phyloP scores from a whole-genome alignment of 2,113 vertebrate genomes.

The Anoura caudifer region DNA sequence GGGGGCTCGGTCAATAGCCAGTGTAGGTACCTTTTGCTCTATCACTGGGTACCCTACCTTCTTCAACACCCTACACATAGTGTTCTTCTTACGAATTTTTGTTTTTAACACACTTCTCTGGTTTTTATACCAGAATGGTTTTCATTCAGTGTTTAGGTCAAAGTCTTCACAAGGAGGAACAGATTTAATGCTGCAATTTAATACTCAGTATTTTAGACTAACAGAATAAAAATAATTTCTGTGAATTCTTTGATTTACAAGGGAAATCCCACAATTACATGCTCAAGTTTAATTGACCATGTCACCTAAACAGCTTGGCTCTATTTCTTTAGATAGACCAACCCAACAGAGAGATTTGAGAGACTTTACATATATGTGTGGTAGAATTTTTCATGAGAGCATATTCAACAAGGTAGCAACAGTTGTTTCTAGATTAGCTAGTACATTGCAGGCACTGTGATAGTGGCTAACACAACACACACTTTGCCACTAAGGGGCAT shows the following conservation, averaged over 20 bases:
- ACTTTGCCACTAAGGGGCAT: background rate
- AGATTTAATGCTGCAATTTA: slow-evolving; percentile 3
- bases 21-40: background rate
- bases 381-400: background rate
- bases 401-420: background rate
- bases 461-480: background rate
- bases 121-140: background rate
- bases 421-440: background rate
- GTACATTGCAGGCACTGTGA: background rate
- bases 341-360: background rate
- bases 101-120: background rate
- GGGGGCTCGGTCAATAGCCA: background rate
- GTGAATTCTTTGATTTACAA: slow-evolving; percentile 15
- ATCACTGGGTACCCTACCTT: background rate
- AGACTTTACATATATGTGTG: background rate
- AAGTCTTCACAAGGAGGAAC: background rate
- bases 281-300: background rate
- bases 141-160: background rate
- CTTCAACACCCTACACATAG: background rate
- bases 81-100: background rate
- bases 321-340: background rate
- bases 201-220: slow-evolving; percentile 4
- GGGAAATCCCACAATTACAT: background rate
- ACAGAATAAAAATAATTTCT: slow-evolving; percentile 2
- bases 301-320: background rate